Evolutionary conservation across 1,140 invertebrate species (phyloP), one percentile per base, ranked within the genome.

Genomic region (Lysiphlebus fabarum): DNA sequence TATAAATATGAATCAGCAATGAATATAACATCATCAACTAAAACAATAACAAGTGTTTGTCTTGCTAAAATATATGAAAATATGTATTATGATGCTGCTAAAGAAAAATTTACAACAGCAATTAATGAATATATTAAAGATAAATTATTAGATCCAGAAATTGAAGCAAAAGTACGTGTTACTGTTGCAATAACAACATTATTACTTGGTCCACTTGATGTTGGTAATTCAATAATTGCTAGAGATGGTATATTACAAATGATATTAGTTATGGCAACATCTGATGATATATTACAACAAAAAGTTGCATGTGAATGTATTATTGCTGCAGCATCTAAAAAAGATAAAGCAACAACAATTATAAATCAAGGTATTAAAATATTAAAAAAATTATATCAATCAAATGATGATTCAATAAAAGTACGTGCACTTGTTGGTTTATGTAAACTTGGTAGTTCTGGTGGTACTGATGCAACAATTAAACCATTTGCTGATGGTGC

Each of bases 261-360:
- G 89, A 96, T 99, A 74, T 78, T 99, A 11, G 91, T 93, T 6
- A 96, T 99, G 93, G 96, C 97, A 9, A 89, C 89, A 50, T 92
- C 90, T 42, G 84, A 89, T 34, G 87, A 93, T 68, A 55, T 82
- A 12, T 73, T 97, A 1, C 93, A 98, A 72, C 95, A 96, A 80
- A 91, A 89, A 78, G 91, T 98, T 40, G 91, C 96, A 7, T 95
- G 94, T 70, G 96, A 99, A 80, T 97, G 96, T 63, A 87, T 99
- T 6, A 92, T 98, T 64, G 93, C 95, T 17, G 95, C 96, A 10
- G 90, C 96, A 4, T 95, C 93, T 0, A 99, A 99, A 72, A 97
- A 98, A 76, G 96, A 99, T 70, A 97, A 98, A 78, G 95, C 95
- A 5, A 89, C 87, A 61, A 86, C 92, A 5, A 93, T 99, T 36